Evolutionary conservation across 2,888 invertebrate genomes (phyloP).

Genomic region (Neoaliturus tenellus): DNA sequence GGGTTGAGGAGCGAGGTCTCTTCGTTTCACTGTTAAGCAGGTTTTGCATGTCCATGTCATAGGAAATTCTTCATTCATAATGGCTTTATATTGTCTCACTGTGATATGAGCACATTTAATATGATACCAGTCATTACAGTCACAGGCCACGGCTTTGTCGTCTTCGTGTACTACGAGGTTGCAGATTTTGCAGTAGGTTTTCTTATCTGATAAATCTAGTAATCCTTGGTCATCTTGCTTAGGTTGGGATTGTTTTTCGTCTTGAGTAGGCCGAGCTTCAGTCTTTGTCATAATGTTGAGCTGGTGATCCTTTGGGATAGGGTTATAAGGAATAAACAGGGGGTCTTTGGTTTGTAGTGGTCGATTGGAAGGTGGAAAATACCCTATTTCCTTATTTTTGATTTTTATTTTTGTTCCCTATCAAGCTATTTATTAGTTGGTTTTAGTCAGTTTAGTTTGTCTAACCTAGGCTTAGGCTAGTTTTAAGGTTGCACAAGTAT

Average conservation of each 20-base stretch:
- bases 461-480: no score
- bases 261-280: neutral
- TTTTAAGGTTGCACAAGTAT: no score
- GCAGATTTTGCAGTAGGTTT: neutral
- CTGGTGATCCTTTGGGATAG: neutral
- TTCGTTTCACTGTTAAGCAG: neutral
- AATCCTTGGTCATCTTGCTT: no score
- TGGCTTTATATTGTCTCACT: neutral
- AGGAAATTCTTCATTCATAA: neutral
- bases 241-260: neutral
- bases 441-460: no score
- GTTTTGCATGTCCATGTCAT: neutral
- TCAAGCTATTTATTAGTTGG: no score
- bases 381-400: neutral
- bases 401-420: no score
- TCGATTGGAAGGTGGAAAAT: neutral
- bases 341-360: neutral
- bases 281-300: neutral
- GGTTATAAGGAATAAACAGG: neutral
- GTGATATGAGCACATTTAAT: neutral
- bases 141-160: neutral
- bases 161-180: neutral
- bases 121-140: neutral
- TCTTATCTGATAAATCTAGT: no score
- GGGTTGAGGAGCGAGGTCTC: neutral